These are phyloP conservation scores for Dendrolimus pini DNA, from an alignment of 2,888 invertebrate species.

Conservation along the genomic window DNA sequence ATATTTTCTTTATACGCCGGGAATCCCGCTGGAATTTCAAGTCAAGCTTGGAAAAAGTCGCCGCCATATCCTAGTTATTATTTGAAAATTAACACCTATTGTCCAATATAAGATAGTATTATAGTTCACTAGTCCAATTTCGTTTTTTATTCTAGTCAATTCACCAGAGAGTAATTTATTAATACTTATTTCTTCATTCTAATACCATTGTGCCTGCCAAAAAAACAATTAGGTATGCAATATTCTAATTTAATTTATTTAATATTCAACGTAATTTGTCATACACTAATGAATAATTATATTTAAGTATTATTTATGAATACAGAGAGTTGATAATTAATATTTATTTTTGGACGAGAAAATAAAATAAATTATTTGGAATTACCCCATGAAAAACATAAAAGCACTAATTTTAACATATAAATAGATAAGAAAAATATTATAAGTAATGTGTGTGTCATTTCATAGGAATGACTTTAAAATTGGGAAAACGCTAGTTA, in stretches of 20 bases:
- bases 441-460: conserved; percentile 9
- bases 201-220: conserved; percentile 59
- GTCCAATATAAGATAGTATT: too few relatives aligned
- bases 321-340: neutral
- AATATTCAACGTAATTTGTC: conserved; percentile 1
- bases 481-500: conserved; percentile 8
- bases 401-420: neutral
- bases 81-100: too few relatives aligned
- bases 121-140: too few relatives aligned
- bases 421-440: neutral
- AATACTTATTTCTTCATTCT: conserved; percentile 7
- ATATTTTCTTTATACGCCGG: too few relatives aligned
- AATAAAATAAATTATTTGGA: neutral
- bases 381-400: neutral
- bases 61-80: too few relatives aligned
- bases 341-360: neutral
- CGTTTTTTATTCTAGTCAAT: conserved; percentile 4
- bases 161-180: conserved; percentile 14
- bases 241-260: neutral
- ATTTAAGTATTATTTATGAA: neutral
- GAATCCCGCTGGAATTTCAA: too few relatives aligned
- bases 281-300: neutral
- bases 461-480: conserved; percentile 16
- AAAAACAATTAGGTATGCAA: conserved; percentile 15
- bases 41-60: too few relatives aligned